Evolutionary conservation across 2,888 invertebrate genomes (phyloP), one percentile per base, ranked within the genome.

Genomic region (Tuta absoluta): DNA sequence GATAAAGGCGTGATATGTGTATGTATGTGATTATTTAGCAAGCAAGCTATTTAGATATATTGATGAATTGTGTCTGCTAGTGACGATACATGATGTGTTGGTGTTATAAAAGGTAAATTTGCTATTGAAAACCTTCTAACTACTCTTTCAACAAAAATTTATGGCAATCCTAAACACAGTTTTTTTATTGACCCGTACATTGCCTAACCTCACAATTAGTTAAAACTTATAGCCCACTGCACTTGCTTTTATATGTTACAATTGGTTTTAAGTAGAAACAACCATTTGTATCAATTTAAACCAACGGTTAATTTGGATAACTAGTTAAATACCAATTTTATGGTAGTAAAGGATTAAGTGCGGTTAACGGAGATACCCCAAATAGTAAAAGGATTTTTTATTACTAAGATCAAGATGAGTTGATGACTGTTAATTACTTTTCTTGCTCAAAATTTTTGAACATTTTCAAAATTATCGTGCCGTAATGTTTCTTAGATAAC

Each of bases 281-380:
- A 77, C 89, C 89, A 91, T 91, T 91, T 87, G 82, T 91, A 85
- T 91, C 91, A 91, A 91, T 91, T 90, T 87, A 81, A 79, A 73
- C 69, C 78, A 74, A 76, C 81, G 80, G 82, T 90, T 87, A 89
- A 90, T 90, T 90, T 87, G 80, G 86, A 84, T 86, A 87, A 89
- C 89, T 88, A 89, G 86, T 84, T 86, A 87, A 89, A 90, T 87
- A 89, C 84, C 87, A 88, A 87, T 89, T 89, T 88, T 87, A 89
- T 86, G 87, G 87, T 72, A 77, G 78, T 75, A 77, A 74, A 80
- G 77, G 84, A 84, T 85, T 82, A 83, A 45, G 82, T 85, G 82
- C 84, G 84, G 85, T 80, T 75, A 72, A 69, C 75, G 71, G 77
- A 76, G 78, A 79, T 74, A 56, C 5, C 71, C 69, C 70, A 86